Base-by-base conservation (phyloP, 2,888 invertebrate genomes). In the Eupithecia vulgata region DNA sequence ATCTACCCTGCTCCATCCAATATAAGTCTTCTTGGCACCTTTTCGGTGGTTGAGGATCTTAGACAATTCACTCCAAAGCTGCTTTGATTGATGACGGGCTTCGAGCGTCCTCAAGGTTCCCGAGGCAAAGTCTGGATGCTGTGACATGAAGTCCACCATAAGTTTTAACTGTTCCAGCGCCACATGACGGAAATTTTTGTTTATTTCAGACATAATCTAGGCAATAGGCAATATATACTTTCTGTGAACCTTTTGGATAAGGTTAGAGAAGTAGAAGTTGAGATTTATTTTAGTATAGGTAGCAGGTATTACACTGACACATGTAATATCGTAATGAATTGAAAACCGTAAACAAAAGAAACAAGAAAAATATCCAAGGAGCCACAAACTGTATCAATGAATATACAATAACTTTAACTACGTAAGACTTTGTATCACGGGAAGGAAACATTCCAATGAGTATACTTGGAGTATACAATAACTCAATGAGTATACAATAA, bases 1-100 rank as follows among this genome's bases (percentile, higher is more conserved):
- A 81, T 78, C 81, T 81, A 87, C 88, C 89, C 88, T 90, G 83
- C 92, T 92, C 92, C 92, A 92, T 45, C 90, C 89, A 78, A 90
- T 85, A 34, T 86, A 79, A 59, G 85, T 86, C 72, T 91, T 91
- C 70, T 79, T 84, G 0, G 87, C 85, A 17, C 91, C 91, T 48
- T 80, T 83, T 40, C 82, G 81, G 68, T 85, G 84, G 71, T 92
- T 91, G 8, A 92, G 78, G 10, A 82, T 81, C 59, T 84, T 85
- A 4, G 90, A 84, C 0, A 91, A 84, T 34, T 92, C 89, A 5
- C 77, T 82, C 91, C 92, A 91, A 2, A 91, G 81, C 42, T 79
- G 83, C 76, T 90, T 91, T 2, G 90, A 90, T 3, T 84, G 84
- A 68, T 89, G 87, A 7, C 91, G 83, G 0, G 89, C 90, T 74